These are phyloP conservation scores for Allacma fusca DNA, from an alignment of 2,888 invertebrate genomes.

Conservation along the genomic window DNA sequence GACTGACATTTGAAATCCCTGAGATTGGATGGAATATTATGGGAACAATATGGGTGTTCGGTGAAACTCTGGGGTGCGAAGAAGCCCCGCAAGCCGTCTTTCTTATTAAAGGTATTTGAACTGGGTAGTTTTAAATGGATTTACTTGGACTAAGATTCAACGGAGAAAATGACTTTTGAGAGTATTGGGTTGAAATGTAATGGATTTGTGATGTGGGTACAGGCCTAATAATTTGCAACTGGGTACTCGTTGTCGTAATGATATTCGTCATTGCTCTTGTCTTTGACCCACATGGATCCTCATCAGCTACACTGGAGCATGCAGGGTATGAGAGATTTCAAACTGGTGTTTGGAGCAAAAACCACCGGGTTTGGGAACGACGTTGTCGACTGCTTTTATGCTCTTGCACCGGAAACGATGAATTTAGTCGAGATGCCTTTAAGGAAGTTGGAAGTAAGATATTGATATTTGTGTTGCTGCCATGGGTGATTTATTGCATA, in stretches of 20 bases:
- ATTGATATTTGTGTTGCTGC: neutral
- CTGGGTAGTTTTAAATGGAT: too few species aligned
- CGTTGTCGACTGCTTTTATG: slow-evolving; percentile 68
- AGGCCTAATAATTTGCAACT: slow-evolving; percentile 81
- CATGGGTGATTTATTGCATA: too few species aligned
- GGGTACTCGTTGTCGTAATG: slow-evolving; percentile 78
- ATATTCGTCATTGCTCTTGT: slow-evolving; percentile 79
- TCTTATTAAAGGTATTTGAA: slow-evolving; percentile 76
- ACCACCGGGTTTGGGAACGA: slow-evolving; percentile 77
- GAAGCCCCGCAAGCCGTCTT: slow-evolving; percentile 68
- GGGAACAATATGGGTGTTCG: slow-evolving; percentile 84
- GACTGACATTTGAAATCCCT: slow-evolving; percentile 77
- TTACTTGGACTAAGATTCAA: too few species aligned
- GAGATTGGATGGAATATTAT: slow-evolving; percentile 81
- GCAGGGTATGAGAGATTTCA: slow-evolving; percentile 67
- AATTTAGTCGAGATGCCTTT: slow-evolving; percentile 80
- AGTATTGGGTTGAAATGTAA: neutral
- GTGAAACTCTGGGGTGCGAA: slow-evolving; percentile 72
- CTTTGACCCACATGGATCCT: slow-evolving; percentile 79
- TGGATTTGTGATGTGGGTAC: too few species aligned
- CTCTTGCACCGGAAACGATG: slow-evolving; percentile 66
- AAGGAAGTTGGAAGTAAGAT: slow-evolving; percentile 78
- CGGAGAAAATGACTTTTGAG: too few species aligned
- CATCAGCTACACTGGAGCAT: slow-evolving; percentile 47
- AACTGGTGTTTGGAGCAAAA: slow-evolving; percentile 67